phyloP scores from a whole-genome alignment of 2,797 vertebrate species.

The Carduelis carduelis region DNA sequence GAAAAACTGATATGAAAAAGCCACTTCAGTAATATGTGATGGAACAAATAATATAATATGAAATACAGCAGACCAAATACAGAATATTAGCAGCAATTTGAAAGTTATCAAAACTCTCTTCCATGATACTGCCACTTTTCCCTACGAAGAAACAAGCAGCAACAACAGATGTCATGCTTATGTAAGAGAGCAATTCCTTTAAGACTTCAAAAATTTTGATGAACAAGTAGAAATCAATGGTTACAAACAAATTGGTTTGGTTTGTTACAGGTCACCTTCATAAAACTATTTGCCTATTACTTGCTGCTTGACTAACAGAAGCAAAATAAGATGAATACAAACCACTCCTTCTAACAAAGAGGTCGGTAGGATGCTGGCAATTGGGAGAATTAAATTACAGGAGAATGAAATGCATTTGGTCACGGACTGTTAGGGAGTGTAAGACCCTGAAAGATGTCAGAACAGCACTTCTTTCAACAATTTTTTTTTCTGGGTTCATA shows the following conservation, averaged over 20 bases:
- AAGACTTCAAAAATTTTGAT: neutral
- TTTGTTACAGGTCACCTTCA: neutral
- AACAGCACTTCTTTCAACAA: neutral
- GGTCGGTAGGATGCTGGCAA: neutral
- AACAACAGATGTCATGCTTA: neutral
- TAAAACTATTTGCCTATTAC: neutral
- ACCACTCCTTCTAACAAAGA: neutral
- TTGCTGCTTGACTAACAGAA: neutral
- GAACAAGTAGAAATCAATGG: neutral
- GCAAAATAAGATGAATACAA: neutral
- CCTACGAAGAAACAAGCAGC: neutral
- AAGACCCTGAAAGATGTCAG: neutral
- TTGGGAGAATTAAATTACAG: neutral
- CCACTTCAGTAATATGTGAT: neutral
- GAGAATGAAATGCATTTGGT: neutral
- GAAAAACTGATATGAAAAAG: neutral
- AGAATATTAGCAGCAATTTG: neutral
- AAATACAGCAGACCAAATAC: neutral
- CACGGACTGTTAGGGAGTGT: neutral
- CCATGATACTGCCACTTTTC: neutral
- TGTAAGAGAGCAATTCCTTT: neutral
- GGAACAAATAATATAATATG: neutral
- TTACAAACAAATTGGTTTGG: neutral
- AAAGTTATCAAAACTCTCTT: neutral
- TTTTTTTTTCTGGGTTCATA: neutral